phyloP scores from a whole-genome alignment of 2,888 invertebrate genomes.

The Lordiphosa andalusiaca region DNA sequence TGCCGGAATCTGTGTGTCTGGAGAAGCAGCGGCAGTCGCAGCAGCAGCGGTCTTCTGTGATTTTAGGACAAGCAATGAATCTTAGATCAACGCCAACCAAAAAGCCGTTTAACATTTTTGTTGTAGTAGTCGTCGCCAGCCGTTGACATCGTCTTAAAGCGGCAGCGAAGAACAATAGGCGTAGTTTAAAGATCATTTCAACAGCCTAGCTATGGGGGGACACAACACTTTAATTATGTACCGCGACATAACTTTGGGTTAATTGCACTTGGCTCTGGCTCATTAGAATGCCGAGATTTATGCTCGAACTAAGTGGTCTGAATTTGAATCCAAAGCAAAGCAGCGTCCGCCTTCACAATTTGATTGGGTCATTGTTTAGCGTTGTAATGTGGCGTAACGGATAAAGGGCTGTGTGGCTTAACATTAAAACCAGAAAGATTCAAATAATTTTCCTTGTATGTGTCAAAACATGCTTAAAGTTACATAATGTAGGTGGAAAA shows the following conservation, averaged over 20 bases:
- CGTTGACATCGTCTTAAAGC: constrained; percentile 5
- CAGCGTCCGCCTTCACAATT: too few relatives aligned
- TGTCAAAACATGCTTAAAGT: too few relatives aligned
- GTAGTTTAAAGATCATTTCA: constrained; percentile 55
- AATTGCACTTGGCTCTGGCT: constrained; percentile 25
- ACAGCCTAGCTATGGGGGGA: constrained; percentile 11
- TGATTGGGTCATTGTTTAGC: too few relatives aligned
- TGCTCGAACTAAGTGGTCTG: neutral
- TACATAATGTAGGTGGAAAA: too few relatives aligned
- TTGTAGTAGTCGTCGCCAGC: constrained; percentile 41
- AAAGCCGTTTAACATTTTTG: constrained; percentile 64
- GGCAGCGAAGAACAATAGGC: constrained; percentile 55
- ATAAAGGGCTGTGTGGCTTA: too few relatives aligned
- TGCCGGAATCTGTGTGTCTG: constrained; percentile 42
- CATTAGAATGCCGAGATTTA: neutral
- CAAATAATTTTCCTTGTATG: too few relatives aligned
- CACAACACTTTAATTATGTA: constrained; percentile 69
- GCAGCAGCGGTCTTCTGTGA: constrained; percentile 56
- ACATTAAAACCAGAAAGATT: too few relatives aligned
- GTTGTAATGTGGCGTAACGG: too few relatives aligned
- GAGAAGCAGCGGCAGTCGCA: constrained; percentile 29
- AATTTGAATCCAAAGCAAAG: too few relatives aligned
- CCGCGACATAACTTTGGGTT: constrained; percentile 64
- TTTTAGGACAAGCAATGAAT: constrained; percentile 76
- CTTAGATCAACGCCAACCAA: constrained; percentile 52